Percentiles rank a stretch among this genome's conserved stretches.
These are phyloP conservation scores for Melinopterus prodromus DNA, from an alignment of 2,888 invertebrate species.

Conservation along the genomic window DNA sequence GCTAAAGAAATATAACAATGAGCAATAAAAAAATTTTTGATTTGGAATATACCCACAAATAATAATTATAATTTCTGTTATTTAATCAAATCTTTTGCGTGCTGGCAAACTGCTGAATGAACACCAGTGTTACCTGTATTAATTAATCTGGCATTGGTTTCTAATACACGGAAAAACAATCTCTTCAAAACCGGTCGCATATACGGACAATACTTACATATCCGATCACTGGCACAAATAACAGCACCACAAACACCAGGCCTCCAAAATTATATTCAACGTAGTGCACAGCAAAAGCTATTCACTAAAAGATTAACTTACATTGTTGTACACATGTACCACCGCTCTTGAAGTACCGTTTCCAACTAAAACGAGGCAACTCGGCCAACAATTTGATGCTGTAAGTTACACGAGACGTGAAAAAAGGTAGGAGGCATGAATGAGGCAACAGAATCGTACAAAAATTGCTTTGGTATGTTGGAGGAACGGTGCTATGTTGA, in stretches of 20 bases:
- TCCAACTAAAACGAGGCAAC: neutral
- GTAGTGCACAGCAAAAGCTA: neutral
- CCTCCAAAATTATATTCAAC: neutral
- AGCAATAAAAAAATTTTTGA: neutral
- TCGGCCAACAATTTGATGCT: neutral
- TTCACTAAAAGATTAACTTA: neutral
- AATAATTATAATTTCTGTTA: neutral
- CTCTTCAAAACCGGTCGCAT: neutral
- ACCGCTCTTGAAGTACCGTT: neutral
- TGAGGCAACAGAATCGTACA: neutral
- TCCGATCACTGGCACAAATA: neutral
- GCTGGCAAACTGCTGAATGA: neutral
- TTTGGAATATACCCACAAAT: neutral
- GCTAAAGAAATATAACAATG: neutral
- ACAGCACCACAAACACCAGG: neutral
- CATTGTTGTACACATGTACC: neutral
- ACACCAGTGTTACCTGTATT: neutral
- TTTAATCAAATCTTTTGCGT: neutral
- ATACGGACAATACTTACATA: neutral
- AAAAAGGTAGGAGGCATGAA: neutral
- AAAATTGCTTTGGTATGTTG: neutral
- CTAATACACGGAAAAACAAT: neutral
- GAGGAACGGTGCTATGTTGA: neutral
- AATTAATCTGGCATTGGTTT: neutral
- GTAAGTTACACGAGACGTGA: neutral